Evolutionary conservation across 2,888 invertebrate genomes (phyloP).

Genomic region (Chesias legatella): DNA sequence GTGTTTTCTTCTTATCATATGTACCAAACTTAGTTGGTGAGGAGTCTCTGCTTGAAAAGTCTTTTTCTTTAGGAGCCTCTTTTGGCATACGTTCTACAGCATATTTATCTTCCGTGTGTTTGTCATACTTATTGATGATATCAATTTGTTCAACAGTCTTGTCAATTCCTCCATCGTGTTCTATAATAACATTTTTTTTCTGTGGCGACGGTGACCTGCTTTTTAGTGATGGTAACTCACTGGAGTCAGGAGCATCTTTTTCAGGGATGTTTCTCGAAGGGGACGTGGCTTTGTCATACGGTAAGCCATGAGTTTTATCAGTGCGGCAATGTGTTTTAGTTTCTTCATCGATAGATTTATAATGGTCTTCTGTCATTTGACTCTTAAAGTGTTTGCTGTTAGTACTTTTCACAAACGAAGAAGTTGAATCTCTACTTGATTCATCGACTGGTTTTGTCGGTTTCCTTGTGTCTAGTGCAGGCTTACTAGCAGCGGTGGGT

Average conservation of each 20-base stretch:
- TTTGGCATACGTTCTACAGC: constrained; percentile 7
- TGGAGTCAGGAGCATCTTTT: constrained; percentile 33
- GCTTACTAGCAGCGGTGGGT: constrained; percentile 44
- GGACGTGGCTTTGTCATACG: constrained; percentile 31
- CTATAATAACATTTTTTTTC: constrained; percentile 38
- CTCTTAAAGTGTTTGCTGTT: constrained; percentile 32
- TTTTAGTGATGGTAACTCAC: constrained; percentile 23
- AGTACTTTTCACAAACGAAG: constrained; percentile 34
- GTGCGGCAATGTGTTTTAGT: constrained; percentile 56
- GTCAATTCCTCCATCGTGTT: constrained; percentile 21
- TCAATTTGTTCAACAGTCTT: constrained; percentile 27
- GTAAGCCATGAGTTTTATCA: constrained; percentile 28
- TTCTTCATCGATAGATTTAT: constrained; percentile 66
- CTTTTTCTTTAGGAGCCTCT: constrained; percentile 16
- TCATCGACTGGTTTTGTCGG: constrained; percentile 26
- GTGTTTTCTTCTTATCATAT: constrained; percentile 38
- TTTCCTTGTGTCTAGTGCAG: constrained; percentile 28
- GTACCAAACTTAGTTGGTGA: constrained; percentile 36
- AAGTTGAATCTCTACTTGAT: constrained; percentile 41
- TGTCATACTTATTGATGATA: constrained; percentile 10
- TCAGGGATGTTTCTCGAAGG: constrained; percentile 35
- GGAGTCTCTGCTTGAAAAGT: constrained; percentile 19
- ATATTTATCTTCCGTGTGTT: constrained; percentile 23
- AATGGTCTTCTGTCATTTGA: constrained; percentile 52
- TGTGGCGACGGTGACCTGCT: constrained; percentile 48